Percentiles rank a stretch among this genome's conserved stretches.
phyloP scores from a whole-genome alignment of 1,140 invertebrate species.

The Hesperophylax magnus region DNA sequence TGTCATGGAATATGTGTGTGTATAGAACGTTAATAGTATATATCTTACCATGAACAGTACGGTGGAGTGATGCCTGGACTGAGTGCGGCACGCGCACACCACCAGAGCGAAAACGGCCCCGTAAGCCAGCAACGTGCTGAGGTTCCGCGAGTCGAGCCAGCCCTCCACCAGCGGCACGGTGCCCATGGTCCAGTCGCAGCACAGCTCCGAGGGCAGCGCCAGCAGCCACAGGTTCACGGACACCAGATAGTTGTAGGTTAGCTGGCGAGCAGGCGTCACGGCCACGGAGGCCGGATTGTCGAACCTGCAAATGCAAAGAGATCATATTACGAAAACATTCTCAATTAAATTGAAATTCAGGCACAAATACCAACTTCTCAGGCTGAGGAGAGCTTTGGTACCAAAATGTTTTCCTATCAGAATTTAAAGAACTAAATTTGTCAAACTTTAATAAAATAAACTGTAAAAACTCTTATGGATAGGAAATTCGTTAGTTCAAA shows the following conservation, averaged over 20 bases:
- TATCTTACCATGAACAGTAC: slow-evolving; percentile 84
- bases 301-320: slow-evolving; percentile 75
- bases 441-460: too few relatives aligned
- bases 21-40: background rate
- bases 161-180: slow-evolving; percentile 90
- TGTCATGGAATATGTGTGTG: too few relatives aligned
- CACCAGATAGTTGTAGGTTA: slow-evolving; percentile 95
- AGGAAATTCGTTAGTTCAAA: too few relatives aligned
- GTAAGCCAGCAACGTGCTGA: slow-evolving; percentile 86
- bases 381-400: too few relatives aligned
- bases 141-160: slow-evolving; percentile 86
- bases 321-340: background rate
- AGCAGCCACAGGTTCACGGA: slow-evolving; percentile 93
- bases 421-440: too few relatives aligned
- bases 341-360: too few relatives aligned
- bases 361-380: too few relatives aligned
- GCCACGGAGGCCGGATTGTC: slow-evolving; percentile 94
- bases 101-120: slow-evolving; percentile 75
- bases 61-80: slow-evolving; percentile 79
- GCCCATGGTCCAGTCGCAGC: slow-evolving; percentile 99
- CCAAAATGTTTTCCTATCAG: too few relatives aligned
- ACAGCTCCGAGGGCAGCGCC: slow-evolving; percentile 89
- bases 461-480: too few relatives aligned
- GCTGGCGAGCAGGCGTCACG: slow-evolving; percentile 82
- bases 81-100: slow-evolving; percentile 76